Conservation (phyloP, 2,113 vertebrate species). For the Diadophis punctatus region DNA sequence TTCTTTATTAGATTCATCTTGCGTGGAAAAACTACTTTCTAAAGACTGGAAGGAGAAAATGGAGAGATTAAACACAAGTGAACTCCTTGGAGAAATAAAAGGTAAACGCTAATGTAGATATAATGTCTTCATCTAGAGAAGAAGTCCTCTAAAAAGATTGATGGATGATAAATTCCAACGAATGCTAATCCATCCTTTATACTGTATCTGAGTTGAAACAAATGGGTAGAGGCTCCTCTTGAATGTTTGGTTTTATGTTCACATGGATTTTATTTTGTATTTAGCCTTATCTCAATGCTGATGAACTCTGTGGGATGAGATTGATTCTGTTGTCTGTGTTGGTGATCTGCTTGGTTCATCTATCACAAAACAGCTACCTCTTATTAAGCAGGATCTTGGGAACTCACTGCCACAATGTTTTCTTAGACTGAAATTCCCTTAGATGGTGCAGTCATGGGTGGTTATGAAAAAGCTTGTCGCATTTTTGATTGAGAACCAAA, state of each 20-base stretch:
- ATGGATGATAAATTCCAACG: neutral
- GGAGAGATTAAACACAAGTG: slow-evolving; percentile 94
- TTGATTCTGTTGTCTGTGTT: neutral
- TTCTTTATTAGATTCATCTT: slow-evolving; percentile 83
- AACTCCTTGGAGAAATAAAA: slow-evolving; percentile 97
- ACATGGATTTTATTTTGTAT: neutral
- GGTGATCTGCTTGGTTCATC: neutral
- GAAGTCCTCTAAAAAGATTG: neutral
- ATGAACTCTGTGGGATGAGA: neutral
- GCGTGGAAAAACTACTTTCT: slow-evolving; percentile 97
- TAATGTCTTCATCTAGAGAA: neutral
- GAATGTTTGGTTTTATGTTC: neutral
- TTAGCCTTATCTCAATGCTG: neutral
- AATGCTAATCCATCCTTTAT: neutral
- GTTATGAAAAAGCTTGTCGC: neutral
- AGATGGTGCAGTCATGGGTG: neutral
- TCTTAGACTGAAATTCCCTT: neutral
- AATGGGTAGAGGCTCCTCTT: neutral
- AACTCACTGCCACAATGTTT: neutral
- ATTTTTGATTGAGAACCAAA: neutral
- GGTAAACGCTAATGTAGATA: slow-evolving; percentile 71
- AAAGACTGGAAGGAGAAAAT: slow-evolving; percentile 99
- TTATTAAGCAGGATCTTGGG: neutral
- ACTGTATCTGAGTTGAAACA: neutral
- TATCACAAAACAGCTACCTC: neutral